Base-by-base conservation (phyloP, 2,888 invertebrate genomes). In the Ferrisia virgata region DNA sequence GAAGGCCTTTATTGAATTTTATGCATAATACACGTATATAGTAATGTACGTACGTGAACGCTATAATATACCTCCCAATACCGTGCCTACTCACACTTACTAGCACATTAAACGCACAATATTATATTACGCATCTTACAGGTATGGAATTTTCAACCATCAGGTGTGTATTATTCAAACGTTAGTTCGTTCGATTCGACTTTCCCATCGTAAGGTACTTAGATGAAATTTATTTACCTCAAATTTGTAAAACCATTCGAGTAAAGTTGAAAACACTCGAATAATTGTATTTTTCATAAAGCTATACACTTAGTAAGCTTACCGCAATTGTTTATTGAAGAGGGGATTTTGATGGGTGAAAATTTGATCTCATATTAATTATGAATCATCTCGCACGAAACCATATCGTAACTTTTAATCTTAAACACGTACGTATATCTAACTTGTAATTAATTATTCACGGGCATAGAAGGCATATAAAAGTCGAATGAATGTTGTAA, bases 1-100 rank as follows among this genome's bases (percentile, higher is more conserved):
- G 72, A 43, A 79, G 76, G 69, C 72, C 39, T 43, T 82, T 82
- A 82, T 82, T 82, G 82, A 82, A 82, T 82, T 82, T 82, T 72
- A 82, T 82, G 82, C 82, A 81, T 64, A 81, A 80, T 64, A 64
- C 58, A 18, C 2, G 58, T 22, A 58, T 18, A 18, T 40, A 13
- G 40, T n/a, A n/a, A n/a, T n/a, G n/a, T n/a, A n/a, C n/a, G n/a
- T n/a, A 40, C 47, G 18, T 47, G 47, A 18, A 47, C 43, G 43
- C 47, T 47, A 9, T 18, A 18, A 43, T 43, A n/a, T 18, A 47
- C 47, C 47, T 47, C 18, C n/a, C n/a, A n/a, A 47, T 13, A 13
- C 13, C 9, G 11, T 43, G 15, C 18, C 47, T 6, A n/a, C 2
- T n/a, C 18, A n/a, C 18, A 47, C 47, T 18, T n/a, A 40, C 40